Evolutionary conservation across 1,140 invertebrate species (phyloP), one percentile per base, ranked within the genome.

Genomic region (Hermatobates lingyangjiaoensis): DNA sequence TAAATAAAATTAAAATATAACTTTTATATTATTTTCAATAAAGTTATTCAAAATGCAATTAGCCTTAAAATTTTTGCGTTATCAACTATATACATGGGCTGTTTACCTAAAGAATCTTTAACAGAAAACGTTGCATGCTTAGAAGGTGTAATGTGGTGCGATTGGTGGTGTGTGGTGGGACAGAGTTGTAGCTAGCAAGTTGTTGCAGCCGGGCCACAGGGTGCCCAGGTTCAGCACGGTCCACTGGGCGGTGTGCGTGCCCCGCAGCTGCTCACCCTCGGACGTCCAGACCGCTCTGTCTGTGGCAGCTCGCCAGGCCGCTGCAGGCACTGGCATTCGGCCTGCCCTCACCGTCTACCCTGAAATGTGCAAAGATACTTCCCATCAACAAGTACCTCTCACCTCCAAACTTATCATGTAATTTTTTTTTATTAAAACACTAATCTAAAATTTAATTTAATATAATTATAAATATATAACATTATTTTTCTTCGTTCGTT

Each of bases 201-300:
- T 60, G 57, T 68, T 65, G 51, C 54, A 80, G 77, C 74, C 76
- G 23, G 76, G 76, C 10, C 77, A 80, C 58, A 64, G 76, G 51
- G 70, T 80, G 10, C 77, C 77, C 1, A 66, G 75, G 45, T 79
- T 73, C 49, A 73, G 70, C 12, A 69, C 71, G 0, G 64, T 77
- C 20, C 73, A 76, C 52, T 80, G 76, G 76, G 76, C 70, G 1
- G 58, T 79, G 5, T 80, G 77, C 57, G 66, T 75, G 24, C 77
- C 77, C 15, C 63, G 72, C 0, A 68, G 69, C 2, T 80, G 77
- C 61, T 65, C 68, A 3, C 30, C 65, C 3, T 55, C 62, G 1
- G 76, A 80, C 46, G 69, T 80, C 3, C 69, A 78, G 62, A 61
- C 60, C n/a, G 69, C 70, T 3, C 60, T 79, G 27, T 63, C 62